Percentiles rank a stretch among this genome's conserved stretches.
Evolutionary conservation across 2,113 vertebrate genomes (phyloP).

Genomic region (Scopus umbretta): DNA sequence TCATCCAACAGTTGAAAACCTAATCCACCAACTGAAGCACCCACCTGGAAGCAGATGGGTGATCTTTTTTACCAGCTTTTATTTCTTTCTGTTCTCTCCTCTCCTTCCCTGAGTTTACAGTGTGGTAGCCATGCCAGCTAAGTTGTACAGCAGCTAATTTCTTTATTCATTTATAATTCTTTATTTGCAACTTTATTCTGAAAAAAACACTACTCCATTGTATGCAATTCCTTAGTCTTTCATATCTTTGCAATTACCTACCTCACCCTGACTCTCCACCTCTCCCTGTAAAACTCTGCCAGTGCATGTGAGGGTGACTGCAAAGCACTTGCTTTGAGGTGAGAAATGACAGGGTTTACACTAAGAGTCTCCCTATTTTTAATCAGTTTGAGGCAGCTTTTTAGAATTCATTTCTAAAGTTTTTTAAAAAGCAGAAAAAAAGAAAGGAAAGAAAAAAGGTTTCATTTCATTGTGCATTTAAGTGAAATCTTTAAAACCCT

Average conservation of each 20-base stretch:
- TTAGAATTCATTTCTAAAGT: neutral
- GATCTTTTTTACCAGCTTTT: neutral
- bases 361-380: neutral
- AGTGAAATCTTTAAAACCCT: constrained; percentile 39
- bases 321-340: neutral
- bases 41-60: neutral
- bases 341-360: neutral
- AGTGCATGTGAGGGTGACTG: neutral
- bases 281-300: neutral
- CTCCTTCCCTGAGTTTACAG: neutral
- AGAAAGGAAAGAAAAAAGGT: neutral
- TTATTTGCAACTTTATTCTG: neutral
- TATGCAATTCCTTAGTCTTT: neutral
- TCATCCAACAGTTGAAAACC: neutral
- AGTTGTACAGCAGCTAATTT: neutral
- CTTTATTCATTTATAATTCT: neutral
- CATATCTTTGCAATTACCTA: neutral
- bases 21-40: neutral
- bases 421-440: neutral
- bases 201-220: neutral
- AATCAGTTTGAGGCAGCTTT: neutral
- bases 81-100: neutral
- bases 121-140: neutral
- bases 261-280: neutral
- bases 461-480: constrained; percentile 42